Base-by-base conservation (phyloP, 2,113 vertebrate species). In the Tiliqua scincoides region DNA sequence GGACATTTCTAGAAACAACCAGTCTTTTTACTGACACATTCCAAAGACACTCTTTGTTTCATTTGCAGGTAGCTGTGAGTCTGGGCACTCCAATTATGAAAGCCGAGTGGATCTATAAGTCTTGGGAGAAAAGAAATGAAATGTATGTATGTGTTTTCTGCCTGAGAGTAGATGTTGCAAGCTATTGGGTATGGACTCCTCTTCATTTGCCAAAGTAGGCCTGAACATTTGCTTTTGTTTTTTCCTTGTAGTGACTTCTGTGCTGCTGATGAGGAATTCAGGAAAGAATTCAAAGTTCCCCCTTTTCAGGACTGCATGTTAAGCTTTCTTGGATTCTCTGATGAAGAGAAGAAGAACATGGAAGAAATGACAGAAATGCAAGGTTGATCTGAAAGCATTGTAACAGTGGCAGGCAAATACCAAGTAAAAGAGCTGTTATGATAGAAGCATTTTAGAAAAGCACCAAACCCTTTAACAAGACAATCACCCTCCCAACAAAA, bases 291-390 rank as follows among this genome's bases (percentile, higher is more conserved):
- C 94, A 99, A 99, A 96, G 98, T 99, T 78, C 97, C 97, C 87
- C 98, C 99, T 0, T 99, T 99, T 95, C 99, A 99, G 95, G 99
- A 99, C 91, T 99, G 99, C 83, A 84, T 97, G 91, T 95, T 99
- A 87, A 98, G 98, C 95, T 99, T 99, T 92, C 86, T 98, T 93
- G 98, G 99, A 40, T 99, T 99, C 94, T 98, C 98, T 40, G 97
- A 98, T 73, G 99, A 99, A 88, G 99, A 99, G 27, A 98, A 97
- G 95, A 94, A 93, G 78, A 99, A 97, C 93, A 99, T 99, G 99
- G 98, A 99, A 96, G 98, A 99, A 95, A 98, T 99, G 96, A 99
- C 99, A 79, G 95, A 97, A 90, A 99, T 98, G 97, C 99, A 99
- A 86, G 99, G 99, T 99, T 87, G 35, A 65, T 85, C 76, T 95